A percentile compares a stretch with the other conserved stretches of the same genome.
These are phyloP conservation scores for Sesamia inferens DNA, from an alignment of 2,888 invertebrate species.

Conservation along the genomic window DNA sequence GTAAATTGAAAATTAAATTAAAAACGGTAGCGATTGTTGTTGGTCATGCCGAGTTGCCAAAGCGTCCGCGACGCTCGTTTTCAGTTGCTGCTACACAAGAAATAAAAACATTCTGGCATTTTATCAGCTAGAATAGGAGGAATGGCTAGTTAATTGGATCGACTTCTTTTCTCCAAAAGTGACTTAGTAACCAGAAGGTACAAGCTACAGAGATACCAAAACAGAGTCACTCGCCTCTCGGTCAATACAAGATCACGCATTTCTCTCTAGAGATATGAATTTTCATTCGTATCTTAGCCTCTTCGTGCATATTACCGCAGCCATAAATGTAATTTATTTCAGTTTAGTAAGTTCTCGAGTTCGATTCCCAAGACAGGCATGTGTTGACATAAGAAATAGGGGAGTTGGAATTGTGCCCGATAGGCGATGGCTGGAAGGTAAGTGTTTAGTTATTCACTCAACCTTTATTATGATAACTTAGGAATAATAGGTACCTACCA, in stretches of 20 bases:
- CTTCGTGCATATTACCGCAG: slow-evolving; percentile 35
- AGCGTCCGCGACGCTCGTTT: slow-evolving; percentile 58
- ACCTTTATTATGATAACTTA: slow-evolving; percentile 1
- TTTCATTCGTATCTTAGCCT: slow-evolving; percentile 41
- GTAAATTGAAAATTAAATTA: slow-evolving; percentile 76
- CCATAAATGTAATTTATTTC: slow-evolving; percentile 44
- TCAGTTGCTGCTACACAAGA: slow-evolving; percentile 65
- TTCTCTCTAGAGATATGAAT: slow-evolving; percentile 58
- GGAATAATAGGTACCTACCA: background rate
- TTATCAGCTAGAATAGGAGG: slow-evolving; percentile 66
- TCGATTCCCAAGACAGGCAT: slow-evolving; percentile 41
- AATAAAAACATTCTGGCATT: slow-evolving; percentile 71
- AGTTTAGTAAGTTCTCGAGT: slow-evolving; percentile 37
- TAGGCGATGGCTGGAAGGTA: background rate
- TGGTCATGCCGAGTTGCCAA: slow-evolving; percentile 64
- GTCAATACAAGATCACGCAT: slow-evolving; percentile 48
- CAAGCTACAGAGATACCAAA: slow-evolving; percentile 10
- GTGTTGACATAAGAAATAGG: slow-evolving; percentile 31
- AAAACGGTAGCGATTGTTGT: slow-evolving; percentile 69
- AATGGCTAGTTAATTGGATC: slow-evolving; percentile 69
- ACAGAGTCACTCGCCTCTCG: slow-evolving; percentile 26
- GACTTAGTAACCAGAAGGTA: slow-evolving; percentile 30
- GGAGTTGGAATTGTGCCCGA: slow-evolving; percentile 33
- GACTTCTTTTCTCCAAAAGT: slow-evolving; percentile 63
- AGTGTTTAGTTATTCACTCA: slow-evolving; percentile 8